Evolutionary conservation across 2,888 invertebrate genomes (phyloP).

Genomic region (Cosmia pyralina): DNA sequence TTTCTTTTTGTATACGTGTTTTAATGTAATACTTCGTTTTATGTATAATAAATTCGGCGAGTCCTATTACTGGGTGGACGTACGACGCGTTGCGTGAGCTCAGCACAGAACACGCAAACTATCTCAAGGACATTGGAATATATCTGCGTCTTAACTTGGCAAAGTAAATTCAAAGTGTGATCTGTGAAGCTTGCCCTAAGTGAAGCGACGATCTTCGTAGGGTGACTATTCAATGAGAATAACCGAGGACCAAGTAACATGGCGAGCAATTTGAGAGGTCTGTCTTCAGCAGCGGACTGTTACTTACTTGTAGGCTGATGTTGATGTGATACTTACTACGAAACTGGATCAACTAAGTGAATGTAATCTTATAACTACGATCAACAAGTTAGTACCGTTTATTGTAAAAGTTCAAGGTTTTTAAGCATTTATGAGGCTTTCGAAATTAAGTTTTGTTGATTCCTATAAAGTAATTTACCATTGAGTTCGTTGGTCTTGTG

Average conservation of each 20-base stretch:
- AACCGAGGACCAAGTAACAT: neutral
- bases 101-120: no score
- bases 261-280: neutral
- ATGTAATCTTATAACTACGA: slow-evolving; percentile 40
- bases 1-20: no score
- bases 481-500: neutral
- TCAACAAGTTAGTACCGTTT: slow-evolving; percentile 40
- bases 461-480: slow-evolving; percentile 6
- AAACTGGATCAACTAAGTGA: slow-evolving; percentile 40
- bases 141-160: no score
- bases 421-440: slow-evolving; percentile 25
- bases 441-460: slow-evolving; percentile 15
- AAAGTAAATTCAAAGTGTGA: no score
- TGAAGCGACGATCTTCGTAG: no score
- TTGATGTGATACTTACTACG: slow-evolving; percentile 26
- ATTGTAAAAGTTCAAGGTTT: slow-evolving; percentile 53
- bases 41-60: no score
- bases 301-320: no score
- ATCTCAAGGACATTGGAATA: no score
- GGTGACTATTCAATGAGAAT: neutral
- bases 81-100: no score
- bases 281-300: neutral
- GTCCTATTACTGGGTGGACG: no score
- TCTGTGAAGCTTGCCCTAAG: no score
- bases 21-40: no score